These are phyloP conservation scores for Melanaphis sacchari DNA, from an alignment of 1,140 invertebrate species.

Conservation along the genomic window DNA sequence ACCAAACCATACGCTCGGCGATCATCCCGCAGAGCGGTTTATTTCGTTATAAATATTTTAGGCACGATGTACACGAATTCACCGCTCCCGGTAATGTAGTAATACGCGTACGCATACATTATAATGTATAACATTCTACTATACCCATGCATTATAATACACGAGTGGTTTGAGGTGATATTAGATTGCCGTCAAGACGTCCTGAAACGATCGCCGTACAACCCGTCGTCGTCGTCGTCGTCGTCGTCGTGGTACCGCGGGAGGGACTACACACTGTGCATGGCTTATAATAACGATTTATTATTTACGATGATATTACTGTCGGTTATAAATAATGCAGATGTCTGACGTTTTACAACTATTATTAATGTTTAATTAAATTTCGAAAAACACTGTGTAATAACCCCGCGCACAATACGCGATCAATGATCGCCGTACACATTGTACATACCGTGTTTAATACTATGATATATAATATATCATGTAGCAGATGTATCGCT, in stretches of 20 bases:
- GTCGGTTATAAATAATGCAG: neutral
- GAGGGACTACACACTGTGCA: neutral
- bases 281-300: neutral
- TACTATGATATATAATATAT: neutral
- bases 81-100: neutral
- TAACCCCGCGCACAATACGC: neutral
- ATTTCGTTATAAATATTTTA: neutral
- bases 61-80: too few species aligned
- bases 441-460: neutral
- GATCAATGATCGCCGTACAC: neutral
- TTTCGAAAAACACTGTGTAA: neutral
- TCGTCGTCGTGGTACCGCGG: neutral
- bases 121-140: neutral
- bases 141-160: too few species aligned
- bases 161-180: neutral
- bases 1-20: too few species aligned
- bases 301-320: neutral
- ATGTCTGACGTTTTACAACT: neutral
- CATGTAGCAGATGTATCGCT: neutral
- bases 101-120: neutral
- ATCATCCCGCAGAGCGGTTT: neutral
- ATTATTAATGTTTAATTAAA: constrained; percentile 3
- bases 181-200: neutral
- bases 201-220: neutral
- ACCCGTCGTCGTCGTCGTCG: neutral